A percentile compares a stretch with the other conserved stretches of the same genome.
Evolutionary conservation across 2,113 vertebrate species (phyloP).

Genomic region (Peromyscus maniculatus): DNA sequence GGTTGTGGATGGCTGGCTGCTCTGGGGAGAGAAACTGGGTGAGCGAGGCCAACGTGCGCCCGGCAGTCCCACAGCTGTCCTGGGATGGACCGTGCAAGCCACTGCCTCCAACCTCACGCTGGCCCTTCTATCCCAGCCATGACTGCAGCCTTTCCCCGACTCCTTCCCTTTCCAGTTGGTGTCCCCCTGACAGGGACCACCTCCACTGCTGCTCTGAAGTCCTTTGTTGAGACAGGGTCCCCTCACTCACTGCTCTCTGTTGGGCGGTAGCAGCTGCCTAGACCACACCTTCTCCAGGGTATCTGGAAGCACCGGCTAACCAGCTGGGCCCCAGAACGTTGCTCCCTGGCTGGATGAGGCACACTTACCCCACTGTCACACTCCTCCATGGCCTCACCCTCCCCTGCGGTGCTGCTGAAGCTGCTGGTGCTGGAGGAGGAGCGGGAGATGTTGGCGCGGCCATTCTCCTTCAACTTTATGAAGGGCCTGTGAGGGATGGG

Average conservation of each 20-base stretch:
- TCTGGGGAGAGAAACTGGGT: conserved; percentile 83
- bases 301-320: background rate
- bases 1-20: conserved; percentile 89
- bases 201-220: background rate
- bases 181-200: background rate
- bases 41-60: background rate
- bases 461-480: conserved; percentile 93
- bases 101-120: background rate
- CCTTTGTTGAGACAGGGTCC: background rate
- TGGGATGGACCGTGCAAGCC: background rate
- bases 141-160: background rate
- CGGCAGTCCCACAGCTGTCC: background rate
- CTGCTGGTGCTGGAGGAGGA: conserved; percentile 96
- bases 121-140: background rate
- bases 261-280: background rate
- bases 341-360: background rate
- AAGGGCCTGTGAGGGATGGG: conserved; percentile 84
- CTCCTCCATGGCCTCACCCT: conserved; percentile 94
- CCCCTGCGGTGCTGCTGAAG: conserved; percentile 92
- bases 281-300: background rate
- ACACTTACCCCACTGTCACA: conserved; percentile 90
- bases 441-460: conserved; percentile 93
- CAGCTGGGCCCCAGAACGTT: background rate
- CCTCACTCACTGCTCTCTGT: background rate
- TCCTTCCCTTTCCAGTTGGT: background rate